A percentile compares a stretch with the other conserved stretches of the same genome.
These are phyloP conservation scores for Gastrophysa polygoni DNA, from an alignment of 2,888 invertebrate genomes.

Conservation along the genomic window DNA sequence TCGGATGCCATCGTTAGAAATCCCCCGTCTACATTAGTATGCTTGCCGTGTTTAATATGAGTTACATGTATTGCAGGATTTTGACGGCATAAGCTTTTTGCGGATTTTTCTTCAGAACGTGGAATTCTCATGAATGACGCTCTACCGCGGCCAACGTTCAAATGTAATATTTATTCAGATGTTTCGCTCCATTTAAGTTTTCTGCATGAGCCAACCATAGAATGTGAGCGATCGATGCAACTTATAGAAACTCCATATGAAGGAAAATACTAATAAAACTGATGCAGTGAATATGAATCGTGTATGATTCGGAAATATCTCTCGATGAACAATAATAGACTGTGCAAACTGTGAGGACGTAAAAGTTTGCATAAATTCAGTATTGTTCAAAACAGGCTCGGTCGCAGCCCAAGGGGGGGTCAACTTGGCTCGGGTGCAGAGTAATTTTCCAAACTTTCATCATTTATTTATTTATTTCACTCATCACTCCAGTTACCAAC, in stretches of 20 bases:
- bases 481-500: too few relatives aligned
- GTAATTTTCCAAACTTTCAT: too few relatives aligned
- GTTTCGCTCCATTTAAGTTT: slow-evolving; percentile 14
- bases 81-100: slow-evolving; percentile 17
- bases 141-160: slow-evolving; percentile 1
- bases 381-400: too few relatives aligned
- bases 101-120: slow-evolving; percentile 10
- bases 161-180: slow-evolving; percentile 22
- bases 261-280: too few relatives aligned
- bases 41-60: slow-evolving; percentile 8
- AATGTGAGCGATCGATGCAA: background rate
- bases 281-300: too few relatives aligned
- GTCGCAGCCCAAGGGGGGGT: too few relatives aligned
- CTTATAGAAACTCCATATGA: background rate
- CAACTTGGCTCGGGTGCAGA: too few relatives aligned
- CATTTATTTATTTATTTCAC: too few relatives aligned
- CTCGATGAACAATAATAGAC: too few relatives aligned
- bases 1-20: background rate
- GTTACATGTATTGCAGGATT: slow-evolving; percentile 8
- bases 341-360: too few relatives aligned
- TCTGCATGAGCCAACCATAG: slow-evolving; percentile 7
- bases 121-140: background rate
- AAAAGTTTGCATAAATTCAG: too few relatives aligned
- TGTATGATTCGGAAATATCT: too few relatives aligned
- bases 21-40: slow-evolving; percentile 2